These are phyloP conservation scores for Australoheros facetus DNA, from an alignment of 2,797 vertebrate genomes.

Conservation along the genomic window DNA sequence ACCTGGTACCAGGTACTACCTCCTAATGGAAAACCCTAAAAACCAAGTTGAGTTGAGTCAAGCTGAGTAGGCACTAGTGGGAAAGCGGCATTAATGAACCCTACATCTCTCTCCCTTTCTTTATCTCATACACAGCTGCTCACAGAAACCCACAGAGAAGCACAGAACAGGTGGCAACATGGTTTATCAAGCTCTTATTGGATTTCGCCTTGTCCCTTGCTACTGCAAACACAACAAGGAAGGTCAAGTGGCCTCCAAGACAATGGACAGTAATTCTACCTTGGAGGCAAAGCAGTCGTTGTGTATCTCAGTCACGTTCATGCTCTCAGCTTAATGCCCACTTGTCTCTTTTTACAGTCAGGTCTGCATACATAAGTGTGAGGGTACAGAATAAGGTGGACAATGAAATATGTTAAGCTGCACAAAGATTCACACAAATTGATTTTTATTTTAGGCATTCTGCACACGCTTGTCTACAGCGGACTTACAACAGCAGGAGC, in stretches of 20 bases:
- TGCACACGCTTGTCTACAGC: background rate
- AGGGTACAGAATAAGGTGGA: slow-evolving; percentile 14
- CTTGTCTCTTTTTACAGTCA: slow-evolving; percentile 45
- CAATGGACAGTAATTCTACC: slow-evolving; percentile 3
- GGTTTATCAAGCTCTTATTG: slow-evolving; percentile 56
- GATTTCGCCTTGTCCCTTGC: slow-evolving; percentile 35
- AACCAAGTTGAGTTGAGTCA: too few relatives aligned
- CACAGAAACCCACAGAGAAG: slow-evolving; percentile 21
- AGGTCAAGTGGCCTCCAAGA: slow-evolving; percentile 53
- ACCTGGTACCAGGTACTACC: too few relatives aligned
- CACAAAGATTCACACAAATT: slow-evolving; percentile 15
- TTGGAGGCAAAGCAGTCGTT: slow-evolving; percentile 24
- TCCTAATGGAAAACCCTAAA: too few relatives aligned
- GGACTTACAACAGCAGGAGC: slow-evolving; percentile 2
- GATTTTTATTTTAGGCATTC: slow-evolving; percentile 37
- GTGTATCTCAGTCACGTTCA: slow-evolving; percentile 44
- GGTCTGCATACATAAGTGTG: slow-evolving; percentile 24
- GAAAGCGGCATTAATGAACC: background rate
- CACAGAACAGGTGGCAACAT: slow-evolving; percentile 31
- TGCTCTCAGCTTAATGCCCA: slow-evolving; percentile 31
- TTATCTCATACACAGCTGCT: slow-evolving; percentile 5
- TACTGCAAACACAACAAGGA: slow-evolving; percentile 42
- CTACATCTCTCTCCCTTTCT: background rate
- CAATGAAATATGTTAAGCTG: slow-evolving; percentile 20
- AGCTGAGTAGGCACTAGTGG: too few relatives aligned